phyloP scores from a whole-genome alignment of 1,140 invertebrate species.

The Arctopsyche grandis region DNA sequence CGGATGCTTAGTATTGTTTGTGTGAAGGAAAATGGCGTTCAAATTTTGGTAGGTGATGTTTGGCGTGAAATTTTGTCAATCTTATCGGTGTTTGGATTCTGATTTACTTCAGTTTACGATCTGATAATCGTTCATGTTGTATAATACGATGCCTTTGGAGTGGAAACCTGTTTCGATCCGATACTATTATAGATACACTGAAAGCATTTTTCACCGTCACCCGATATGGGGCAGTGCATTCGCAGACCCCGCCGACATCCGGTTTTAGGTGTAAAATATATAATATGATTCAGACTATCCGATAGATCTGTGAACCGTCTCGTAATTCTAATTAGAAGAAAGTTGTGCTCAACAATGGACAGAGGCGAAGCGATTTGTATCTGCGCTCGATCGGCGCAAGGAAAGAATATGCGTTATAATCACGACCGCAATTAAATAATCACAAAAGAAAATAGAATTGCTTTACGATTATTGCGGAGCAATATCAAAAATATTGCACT shows the following conservation, averaged over 20 bases:
- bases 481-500: slow-evolving; percentile 9
- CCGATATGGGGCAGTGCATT: slow-evolving; percentile 30
- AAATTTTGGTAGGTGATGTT: too few relatives aligned
- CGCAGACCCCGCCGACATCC: slow-evolving; percentile 16
- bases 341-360: slow-evolving; percentile 24
- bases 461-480: slow-evolving; percentile 20
- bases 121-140: too few relatives aligned
- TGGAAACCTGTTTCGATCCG: too few relatives aligned
- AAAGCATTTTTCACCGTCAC: not conserved
- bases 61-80: too few relatives aligned
- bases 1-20: too few relatives aligned
- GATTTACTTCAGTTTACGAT: too few relatives aligned
- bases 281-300: not conserved
- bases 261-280: not conserved
- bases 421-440: not conserved
- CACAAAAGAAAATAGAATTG: not conserved
- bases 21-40: too few relatives aligned
- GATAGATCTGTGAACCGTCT: slow-evolving; percentile 6
- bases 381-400: slow-evolving; percentile 14
- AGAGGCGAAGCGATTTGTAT: not conserved
- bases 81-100: too few relatives aligned
- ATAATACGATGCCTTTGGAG: too few relatives aligned
- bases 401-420: slow-evolving; percentile 11
- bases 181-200: not conserved
- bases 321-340: slow-evolving; percentile 27